These are phyloP conservation scores for Euwallacea similis DNA, from an alignment of 1,140 invertebrate species.

Conservation along the genomic window DNA sequence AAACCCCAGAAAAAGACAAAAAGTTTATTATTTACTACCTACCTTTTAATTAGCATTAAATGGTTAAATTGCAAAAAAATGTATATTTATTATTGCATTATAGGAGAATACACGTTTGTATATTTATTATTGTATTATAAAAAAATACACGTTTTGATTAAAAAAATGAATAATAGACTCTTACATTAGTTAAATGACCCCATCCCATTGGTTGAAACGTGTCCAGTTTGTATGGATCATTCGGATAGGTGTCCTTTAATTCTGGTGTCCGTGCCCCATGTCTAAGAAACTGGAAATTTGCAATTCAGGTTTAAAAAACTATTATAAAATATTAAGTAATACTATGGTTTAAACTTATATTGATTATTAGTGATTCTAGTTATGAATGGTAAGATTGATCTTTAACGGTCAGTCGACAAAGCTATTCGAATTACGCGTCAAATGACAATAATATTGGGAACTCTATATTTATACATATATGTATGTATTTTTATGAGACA, in stretches of 20 bases:
- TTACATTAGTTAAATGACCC: constrained; percentile 48
- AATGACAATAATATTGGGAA: neutral
- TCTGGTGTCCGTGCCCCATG: constrained; percentile 49
- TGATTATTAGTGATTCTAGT: neutral
- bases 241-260: constrained; percentile 45
- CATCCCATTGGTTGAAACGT: constrained; percentile 46
- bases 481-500: neutral
- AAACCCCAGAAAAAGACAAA: too few species aligned
- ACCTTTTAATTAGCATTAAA: too few species aligned
- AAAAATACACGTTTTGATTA: too few species aligned
- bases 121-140: too few species aligned
- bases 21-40: too few species aligned
- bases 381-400: neutral
- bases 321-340: neutral
- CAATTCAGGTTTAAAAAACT: neutral
- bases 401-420: neutral
- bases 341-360: neutral
- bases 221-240: constrained; percentile 43
- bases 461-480: neutral
- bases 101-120: too few species aligned
- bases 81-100: too few species aligned
- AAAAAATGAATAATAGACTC: neutral
- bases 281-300: constrained; percentile 43
- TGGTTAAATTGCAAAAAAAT: too few species aligned
- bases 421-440: neutral